A percentile compares a stretch with the other conserved stretches of the same genome.
Conservation (phyloP, 2,888 invertebrate genomes). For the Linnaemya vulpina region DNA sequence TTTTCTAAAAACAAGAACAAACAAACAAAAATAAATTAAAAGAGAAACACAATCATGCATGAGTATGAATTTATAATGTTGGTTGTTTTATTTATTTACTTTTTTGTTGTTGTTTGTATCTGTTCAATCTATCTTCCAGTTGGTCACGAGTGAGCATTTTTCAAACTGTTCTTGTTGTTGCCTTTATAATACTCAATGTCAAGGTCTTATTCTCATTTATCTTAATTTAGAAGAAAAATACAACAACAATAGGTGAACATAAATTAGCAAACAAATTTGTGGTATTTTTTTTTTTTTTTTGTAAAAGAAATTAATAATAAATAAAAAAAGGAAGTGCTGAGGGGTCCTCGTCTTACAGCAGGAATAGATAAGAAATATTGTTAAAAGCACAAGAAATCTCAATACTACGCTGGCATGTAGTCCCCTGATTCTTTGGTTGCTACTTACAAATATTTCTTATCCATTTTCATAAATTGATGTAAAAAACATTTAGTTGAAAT, state of each 20-base stretch:
- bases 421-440: no score
- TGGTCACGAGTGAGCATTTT: slow-evolving; percentile 16
- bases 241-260: slow-evolving; percentile 42
- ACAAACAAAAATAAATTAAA: background rate
- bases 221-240: slow-evolving; percentile 57
- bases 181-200: slow-evolving; percentile 55
- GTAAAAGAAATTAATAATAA: no score
- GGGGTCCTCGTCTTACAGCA: no score
- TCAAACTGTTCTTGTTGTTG: slow-evolving; percentile 20
- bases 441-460: no score
- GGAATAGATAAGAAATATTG: no score
- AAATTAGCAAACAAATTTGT: slow-evolving; percentile 61
- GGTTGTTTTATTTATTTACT: no score
- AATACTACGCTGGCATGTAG: no score
- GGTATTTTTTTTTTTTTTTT: slow-evolving; percentile 31
- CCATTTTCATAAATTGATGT: no score
- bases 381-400: no score
- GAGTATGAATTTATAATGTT: slow-evolving; percentile 63
- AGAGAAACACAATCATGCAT: background rate
- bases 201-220: slow-evolving; percentile 66
- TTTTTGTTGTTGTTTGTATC: slow-evolving; percentile 18
- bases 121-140: background rate
- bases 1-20: slow-evolving; percentile 45
- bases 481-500: no score
- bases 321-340: no score